phyloP scores from a whole-genome alignment of 2,797 vertebrate species.

The Botia kubotai region DNA sequence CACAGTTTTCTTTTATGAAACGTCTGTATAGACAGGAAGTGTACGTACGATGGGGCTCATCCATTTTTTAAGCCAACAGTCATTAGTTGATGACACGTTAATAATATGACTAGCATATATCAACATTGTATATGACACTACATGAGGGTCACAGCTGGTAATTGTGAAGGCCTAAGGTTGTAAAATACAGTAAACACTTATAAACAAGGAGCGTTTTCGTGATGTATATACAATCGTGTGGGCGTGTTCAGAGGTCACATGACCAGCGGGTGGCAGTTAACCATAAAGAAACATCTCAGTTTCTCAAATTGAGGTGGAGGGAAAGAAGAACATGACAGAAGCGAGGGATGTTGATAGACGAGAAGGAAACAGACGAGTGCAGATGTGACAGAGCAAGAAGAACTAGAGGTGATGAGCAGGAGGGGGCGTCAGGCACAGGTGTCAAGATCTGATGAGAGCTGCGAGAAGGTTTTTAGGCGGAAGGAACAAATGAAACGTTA shows the following conservation, averaged over 20 bases:
- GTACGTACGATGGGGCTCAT: too few species aligned
- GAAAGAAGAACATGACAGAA: constrained; percentile 37
- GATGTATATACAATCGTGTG: constrained; percentile 47
- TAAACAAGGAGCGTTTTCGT: not conserved
- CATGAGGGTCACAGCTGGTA: not conserved
- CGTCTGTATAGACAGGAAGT: too few species aligned
- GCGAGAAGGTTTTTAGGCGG: not conserved
- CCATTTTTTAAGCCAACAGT: too few species aligned
- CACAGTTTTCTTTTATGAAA: too few species aligned
- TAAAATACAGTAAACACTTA: too few species aligned
- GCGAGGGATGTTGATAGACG: not conserved
- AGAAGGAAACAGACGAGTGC: not conserved
- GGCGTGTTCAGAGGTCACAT: constrained; percentile 79
- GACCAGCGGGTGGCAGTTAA: constrained; percentile 76
- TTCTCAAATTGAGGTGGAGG: constrained; percentile 78
- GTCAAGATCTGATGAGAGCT: not conserved
- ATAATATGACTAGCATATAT: too few species aligned
- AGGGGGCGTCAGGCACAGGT: not conserved
- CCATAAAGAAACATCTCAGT: constrained; percentile 83
- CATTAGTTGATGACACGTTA: too few species aligned
- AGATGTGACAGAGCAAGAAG: not conserved
- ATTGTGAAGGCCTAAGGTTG: not conserved
- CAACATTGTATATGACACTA: too few species aligned
- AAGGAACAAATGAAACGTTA: not conserved
- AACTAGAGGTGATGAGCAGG: constrained; percentile 1